Evolutionary conservation across 2,113 vertebrate species (phyloP), one percentile per base, ranked within the genome.

Genomic region (Nansenia antarctica): DNA sequence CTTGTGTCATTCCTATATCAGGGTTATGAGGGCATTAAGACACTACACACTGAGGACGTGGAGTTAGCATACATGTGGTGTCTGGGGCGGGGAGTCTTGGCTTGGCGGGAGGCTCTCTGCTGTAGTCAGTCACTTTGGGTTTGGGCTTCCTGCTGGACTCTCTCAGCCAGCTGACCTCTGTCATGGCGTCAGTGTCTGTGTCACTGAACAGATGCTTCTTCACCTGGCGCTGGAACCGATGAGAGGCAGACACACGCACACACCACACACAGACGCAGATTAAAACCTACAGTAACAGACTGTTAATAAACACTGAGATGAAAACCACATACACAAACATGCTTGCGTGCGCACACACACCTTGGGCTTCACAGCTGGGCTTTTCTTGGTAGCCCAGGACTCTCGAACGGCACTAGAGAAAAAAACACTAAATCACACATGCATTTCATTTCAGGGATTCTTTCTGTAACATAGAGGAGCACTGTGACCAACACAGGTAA

Each of bases 171-270:
- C 96, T 98, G 49, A 95, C 90, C 49, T 97, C 95, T 45, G 74
- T 92, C 73, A 32, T 87, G 69, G 24, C 34, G 62, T 98, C 96
- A 60, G 92, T 91, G 64, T 99, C 95, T 63, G 92, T 93, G 81
- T 98, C 95, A 89, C 94, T 98, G 58, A 98, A 97, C 58, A 96
- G 86, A 80, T 94, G 91, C 76, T 92, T 96, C 79, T 90, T 94
- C 52, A 76, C 86, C 73, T 78, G 54, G 55, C 63, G 82, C 62
- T 5, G 27, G 42, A 22, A 18, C 27, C 18, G 27, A 5, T 24
- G 9, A 65, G 18, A 69, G 1, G 2, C 32, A 55, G 1, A 24
- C 20, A 64, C 34, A 55, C 1, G 69, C 8, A 64, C 6, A 35
- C 32, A 32, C 9, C 20, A 32, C 30, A 31, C 14, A n/a, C 57